Evolutionary conservation across 64 coral and sea anemone species (phyloP), one percentile per base, ranked within the genome.

Genomic region (Montipora efflorescens): DNA sequence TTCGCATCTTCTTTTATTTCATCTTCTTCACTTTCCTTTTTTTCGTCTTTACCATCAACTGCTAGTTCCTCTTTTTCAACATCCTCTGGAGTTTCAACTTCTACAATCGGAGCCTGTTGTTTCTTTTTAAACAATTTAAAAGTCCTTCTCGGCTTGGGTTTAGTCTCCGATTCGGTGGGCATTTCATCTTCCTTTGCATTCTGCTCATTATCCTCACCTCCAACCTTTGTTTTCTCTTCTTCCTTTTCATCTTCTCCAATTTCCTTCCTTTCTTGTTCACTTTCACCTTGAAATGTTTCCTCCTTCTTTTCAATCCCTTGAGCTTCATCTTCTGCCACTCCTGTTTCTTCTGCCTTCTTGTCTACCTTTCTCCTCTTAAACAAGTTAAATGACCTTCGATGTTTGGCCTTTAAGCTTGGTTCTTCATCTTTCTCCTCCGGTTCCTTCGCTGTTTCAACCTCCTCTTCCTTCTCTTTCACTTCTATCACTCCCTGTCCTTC

Each of bases 351-450:
- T 84, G 59, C 77, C 18, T 19, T 74, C 58, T 75, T 94, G 50
- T 87, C 94, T 43, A 74, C 58, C 83, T 87, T 91, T 25, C 88
- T 77, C 23, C 89, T 85, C 70, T 87, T 92, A 75, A 97, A 94
- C 64, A 82, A 87, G 19, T 88, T 82, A 15, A 97, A 95, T 22
- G 78, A 89, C 52, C 90, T 82, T 89, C 80, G 90, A 12, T 83
- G 91, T 64, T 97, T 97, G 36, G 92, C 52, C 79, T 97, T 97
- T 20, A 66, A 92, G 11, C 20, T 44, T 12, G 90, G 75, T 68
- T 89, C 20, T 28, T 96, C 81, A 0, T 45, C 8, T 50, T 80
- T 46, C 6, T 92, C 90, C 16, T 66, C 23, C 5, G 70, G 53
- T 82, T 92, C 75, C 10, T 51, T 44, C 15, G 25, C 21, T 46